Conservation (phyloP, 1,140 invertebrate genomes). For the Drosophila funebris region DNA sequence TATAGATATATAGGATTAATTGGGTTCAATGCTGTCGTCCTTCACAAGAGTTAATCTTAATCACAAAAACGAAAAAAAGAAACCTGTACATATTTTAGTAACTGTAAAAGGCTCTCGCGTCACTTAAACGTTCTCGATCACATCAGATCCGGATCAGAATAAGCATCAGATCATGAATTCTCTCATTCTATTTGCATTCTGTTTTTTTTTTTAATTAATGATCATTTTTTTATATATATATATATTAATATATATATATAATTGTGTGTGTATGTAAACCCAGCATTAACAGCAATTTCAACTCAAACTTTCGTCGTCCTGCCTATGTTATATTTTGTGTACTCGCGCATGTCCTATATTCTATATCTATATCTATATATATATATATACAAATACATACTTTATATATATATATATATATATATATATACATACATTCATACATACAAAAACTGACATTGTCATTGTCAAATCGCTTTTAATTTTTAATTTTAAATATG, state of each 20-base stretch:
- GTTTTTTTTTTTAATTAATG: conserved; percentile 2
- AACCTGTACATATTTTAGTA: conserved; percentile 76
- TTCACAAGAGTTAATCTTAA: conserved; percentile 49
- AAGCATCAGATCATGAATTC: conserved; percentile 48
- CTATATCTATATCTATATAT: conserved; percentile 15
- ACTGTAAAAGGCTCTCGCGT: conserved; percentile 58
- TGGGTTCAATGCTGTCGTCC: conserved; percentile 68
- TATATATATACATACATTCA: conserved; percentile 3
- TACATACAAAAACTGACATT: conserved; percentile 36
- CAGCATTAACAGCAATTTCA: background rate
- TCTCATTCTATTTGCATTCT: conserved; percentile 21
- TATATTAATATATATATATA: conserved; percentile 9
- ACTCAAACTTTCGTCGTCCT: conserved; percentile 37
- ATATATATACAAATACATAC: conserved; percentile 13
- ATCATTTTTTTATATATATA: conserved; percentile 5
- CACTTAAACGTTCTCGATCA: conserved; percentile 49
- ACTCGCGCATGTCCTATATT: conserved; percentile 41
- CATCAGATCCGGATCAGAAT: conserved; percentile 20
- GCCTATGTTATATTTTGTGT: conserved; percentile 45
- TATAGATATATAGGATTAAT: conserved; percentile 54
- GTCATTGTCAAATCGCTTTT: conserved; percentile 60
- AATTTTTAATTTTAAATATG: conserved; percentile 74
- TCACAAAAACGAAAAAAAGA: conserved; percentile 28
- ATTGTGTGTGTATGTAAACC: conserved; percentile 34
- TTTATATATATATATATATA: conserved; percentile 18